Evolutionary conservation across 1,140 invertebrate species (phyloP).

Genomic region (Nasonia vitripennis): DNA sequence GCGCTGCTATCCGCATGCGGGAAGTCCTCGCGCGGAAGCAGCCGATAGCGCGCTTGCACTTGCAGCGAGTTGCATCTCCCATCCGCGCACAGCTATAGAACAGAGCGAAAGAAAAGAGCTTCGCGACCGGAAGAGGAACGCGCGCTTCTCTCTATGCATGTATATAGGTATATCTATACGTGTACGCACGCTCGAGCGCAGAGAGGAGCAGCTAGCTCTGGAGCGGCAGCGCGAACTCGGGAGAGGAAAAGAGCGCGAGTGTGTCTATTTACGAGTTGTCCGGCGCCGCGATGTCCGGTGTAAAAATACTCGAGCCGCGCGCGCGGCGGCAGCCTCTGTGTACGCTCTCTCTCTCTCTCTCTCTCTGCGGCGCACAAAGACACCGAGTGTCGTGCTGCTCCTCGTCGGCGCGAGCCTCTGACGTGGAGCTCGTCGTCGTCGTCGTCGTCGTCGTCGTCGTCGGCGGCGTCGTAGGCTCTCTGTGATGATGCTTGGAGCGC

Average conservation of each 20-base stretch:
- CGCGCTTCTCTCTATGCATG: too few species aligned
- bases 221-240: not conserved
- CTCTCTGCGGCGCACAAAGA: not conserved
- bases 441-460: slow-evolving; percentile 39
- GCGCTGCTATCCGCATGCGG: too few species aligned
- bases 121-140: not conserved
- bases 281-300: slow-evolving; percentile 75
- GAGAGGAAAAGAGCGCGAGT: slow-evolving; percentile 37
- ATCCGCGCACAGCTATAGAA: not conserved
- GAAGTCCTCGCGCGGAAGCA: too few species aligned
- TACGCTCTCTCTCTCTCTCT: not conserved
- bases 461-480: slow-evolving; percentile 5
- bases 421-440: slow-evolving; percentile 39
- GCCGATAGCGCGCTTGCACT: not conserved
- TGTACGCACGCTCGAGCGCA: not conserved
- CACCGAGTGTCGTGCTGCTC: slow-evolving; percentile 58
- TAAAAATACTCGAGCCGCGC: slow-evolving; percentile 71
- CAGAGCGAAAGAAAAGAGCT: not conserved
- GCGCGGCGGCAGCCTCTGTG: slow-evolving; percentile 62
- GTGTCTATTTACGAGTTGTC: slow-evolving; percentile 76
- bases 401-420: slow-evolving; percentile 7
- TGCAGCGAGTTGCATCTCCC: not conserved
- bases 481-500: not conserved
- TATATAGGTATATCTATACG: not conserved
- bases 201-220: too few species aligned